Percentiles rank a stretch among this genome's conserved stretches.
Evolutionary conservation across 2,113 vertebrate species (phyloP).

Genomic region (Gallinago undulata): DNA sequence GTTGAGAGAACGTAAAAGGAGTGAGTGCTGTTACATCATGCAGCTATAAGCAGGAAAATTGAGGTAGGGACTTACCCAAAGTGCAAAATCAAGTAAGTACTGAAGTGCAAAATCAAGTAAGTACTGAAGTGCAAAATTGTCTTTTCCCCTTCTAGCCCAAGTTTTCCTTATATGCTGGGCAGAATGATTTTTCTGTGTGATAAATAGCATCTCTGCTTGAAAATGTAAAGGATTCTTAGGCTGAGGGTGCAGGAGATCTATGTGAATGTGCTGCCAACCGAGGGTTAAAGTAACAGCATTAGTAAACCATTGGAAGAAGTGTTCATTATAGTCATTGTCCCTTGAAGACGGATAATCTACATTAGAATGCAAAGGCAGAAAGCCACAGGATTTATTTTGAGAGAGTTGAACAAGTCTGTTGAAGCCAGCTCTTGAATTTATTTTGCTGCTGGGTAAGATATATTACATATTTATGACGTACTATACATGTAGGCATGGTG

Average conservation of each 20-base stretch:
- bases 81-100: not conserved
- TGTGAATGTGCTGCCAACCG: not conserved
- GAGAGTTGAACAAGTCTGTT: not conserved
- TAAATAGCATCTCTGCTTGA: not conserved
- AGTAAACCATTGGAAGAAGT: not conserved
- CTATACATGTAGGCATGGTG: not conserved
- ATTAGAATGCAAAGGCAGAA: not conserved
- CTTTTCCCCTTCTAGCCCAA: not conserved
- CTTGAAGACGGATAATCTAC: not conserved
- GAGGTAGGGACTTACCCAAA: not conserved
- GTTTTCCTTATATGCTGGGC: not conserved
- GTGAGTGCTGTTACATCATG: accelerated
- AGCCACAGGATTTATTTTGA: not conserved
- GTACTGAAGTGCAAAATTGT: not conserved
- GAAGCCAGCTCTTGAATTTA: not conserved
- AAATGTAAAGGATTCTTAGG: not conserved
- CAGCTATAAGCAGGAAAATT: not conserved
- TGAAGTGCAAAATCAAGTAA: not conserved
- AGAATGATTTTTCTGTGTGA: not conserved
- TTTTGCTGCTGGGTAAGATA: not conserved
- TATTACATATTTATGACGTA: not conserved
- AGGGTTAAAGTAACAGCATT: not conserved
- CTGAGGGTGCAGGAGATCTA: not conserved
- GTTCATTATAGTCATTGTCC: not conserved
- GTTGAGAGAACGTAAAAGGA: not conserved